A percentile compares a stretch with the other conserved stretches of the same genome.
These are phyloP conservation scores for Danio albolineatus DNA, from an alignment of 2,797 vertebrate genomes.

Conservation along the genomic window DNA sequence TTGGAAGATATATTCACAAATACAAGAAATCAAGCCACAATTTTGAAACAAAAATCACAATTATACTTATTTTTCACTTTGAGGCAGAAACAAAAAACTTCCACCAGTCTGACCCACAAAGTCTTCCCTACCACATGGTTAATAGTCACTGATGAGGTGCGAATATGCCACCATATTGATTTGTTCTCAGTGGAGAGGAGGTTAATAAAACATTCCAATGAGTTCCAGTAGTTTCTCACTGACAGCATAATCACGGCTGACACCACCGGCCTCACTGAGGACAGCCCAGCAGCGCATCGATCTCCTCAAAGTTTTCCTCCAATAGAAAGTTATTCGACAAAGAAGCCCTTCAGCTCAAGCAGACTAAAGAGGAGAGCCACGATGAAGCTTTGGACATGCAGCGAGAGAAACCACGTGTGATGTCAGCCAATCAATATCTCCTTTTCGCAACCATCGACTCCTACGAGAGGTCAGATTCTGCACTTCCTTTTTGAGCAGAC, in stretches of 20 bases:
- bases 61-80: background rate
- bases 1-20: background rate
- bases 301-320: constrained; percentile 43
- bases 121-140: background rate
- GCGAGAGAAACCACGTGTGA: constrained; percentile 13
- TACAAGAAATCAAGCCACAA: background rate
- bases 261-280: constrained; percentile 42
- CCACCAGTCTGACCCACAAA: background rate
- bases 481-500: constrained; percentile 34
- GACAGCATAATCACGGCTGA: constrained; percentile 53
- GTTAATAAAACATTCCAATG: constrained; percentile 54
- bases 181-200: constrained; percentile 34
- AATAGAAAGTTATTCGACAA: constrained; percentile 15
- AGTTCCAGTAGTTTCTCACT: constrained; percentile 42
- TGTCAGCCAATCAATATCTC: constrained; percentile 50
- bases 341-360: constrained; percentile 26
- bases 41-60: background rate
- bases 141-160: background rate
- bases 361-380: constrained; percentile 3
- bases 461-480: constrained; percentile 52
- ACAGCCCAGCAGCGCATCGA: constrained; percentile 48
- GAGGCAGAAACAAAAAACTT: background rate
- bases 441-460: constrained; percentile 40
- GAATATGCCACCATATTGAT: constrained; percentile 47
- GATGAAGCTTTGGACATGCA: background rate